phyloP scores from a whole-genome alignment of 2,113 vertebrate species.

The Solenodon paradoxus region DNA sequence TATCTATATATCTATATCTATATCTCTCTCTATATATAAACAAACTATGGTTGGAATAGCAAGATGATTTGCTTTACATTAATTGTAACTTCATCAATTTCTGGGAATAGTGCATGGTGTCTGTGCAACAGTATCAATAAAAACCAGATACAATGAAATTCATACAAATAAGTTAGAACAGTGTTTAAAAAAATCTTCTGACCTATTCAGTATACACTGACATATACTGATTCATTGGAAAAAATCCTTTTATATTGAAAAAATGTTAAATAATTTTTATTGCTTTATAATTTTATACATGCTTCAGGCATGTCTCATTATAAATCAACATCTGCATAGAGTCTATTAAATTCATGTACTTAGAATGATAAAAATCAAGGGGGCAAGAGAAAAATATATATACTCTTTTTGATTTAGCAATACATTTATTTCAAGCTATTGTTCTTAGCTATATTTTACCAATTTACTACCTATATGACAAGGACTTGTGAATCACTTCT shows the following conservation, averaged over 20 bases:
- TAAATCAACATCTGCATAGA: no score
- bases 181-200: not conserved
- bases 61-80: slow-evolving; percentile 26
- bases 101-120: slow-evolving; percentile 32
- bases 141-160: slow-evolving; percentile 67
- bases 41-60: not conserved
- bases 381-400: not conserved
- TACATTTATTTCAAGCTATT: slow-evolving; percentile 55
- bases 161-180: slow-evolving; percentile 44
- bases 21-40: no score
- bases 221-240: no score
- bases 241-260: no score
- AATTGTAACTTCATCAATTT: slow-evolving; percentile 37
- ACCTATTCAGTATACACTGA: not conserved
- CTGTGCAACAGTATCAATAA: slow-evolving; percentile 56
- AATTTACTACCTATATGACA: not conserved
- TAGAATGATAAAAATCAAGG: not conserved
- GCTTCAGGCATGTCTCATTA: no score
- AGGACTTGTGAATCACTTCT: not conserved
- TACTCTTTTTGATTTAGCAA: slow-evolving; percentile 11
- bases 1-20: no score
- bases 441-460: slow-evolving; percentile 28
- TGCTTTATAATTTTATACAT: no score
- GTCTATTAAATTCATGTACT: no score
- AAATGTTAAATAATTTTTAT: no score